Evolutionary conservation across 2,797 vertebrate species (phyloP), one percentile per base, ranked within the genome.

Genomic region (Ctenosaura bakeri): DNA sequence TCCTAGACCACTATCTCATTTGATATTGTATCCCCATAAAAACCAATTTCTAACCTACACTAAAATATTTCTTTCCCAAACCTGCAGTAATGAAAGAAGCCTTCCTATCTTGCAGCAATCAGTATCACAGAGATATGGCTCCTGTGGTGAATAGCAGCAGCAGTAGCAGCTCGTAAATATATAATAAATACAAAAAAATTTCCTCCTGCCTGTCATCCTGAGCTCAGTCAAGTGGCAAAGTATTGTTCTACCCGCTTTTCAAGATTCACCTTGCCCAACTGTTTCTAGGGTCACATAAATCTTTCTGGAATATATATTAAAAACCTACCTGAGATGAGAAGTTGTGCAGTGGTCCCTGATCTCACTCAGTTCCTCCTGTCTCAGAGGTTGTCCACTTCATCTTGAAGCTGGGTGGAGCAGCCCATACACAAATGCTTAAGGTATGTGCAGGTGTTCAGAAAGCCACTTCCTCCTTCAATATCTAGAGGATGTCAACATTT

Each of bases 291-390:
- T 86, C 50, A 32, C 26, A 54, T 6, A 73, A n/a, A 85, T n/a
- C 18, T 54, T 74, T 56, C 52, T 29, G 35, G 20, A 16, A 56
- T 42, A 86, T 86, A 35, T 14, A 8, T 50, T 16, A 56, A 76
- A 85, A 12, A 5, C 89, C 86, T 87, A 90, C 89, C 89, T 87
- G 69, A 62, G 79, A 42, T 64, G 2, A 16, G 32, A n/a, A 54
- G 71, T n/a, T 76, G 18, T 64, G 52, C 62, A 32, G 66, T 76
- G 42, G 56, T 66, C 69, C 82, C 42, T 26, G 22, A 38, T 38
- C 84, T 64, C n/a, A 26, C 78, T 86, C 52, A 66, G 26, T 46
- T 9, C 74, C 54, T 83, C 42, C 79, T 73, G 64, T 29, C 56
- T 20, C 32, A 10, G 69, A 38, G 46, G 26, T 50, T 38, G 54